Evolutionary conservation across 2,113 vertebrate genomes (phyloP).

Genomic region (Zapornia atra): DNA sequence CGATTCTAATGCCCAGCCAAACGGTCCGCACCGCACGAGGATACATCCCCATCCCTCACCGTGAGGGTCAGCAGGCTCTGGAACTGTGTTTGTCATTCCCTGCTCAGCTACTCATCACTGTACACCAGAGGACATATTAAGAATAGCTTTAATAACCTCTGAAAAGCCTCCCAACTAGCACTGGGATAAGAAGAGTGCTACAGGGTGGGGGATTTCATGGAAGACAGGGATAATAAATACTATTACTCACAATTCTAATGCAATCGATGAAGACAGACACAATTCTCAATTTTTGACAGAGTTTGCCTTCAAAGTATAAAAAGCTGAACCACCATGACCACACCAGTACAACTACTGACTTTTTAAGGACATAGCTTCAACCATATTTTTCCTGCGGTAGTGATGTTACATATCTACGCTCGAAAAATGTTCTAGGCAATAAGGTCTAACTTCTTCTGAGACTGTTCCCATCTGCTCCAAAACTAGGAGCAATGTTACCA

Average conservation of each 20-base stretch:
- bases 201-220: neutral
- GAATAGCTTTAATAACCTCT: neutral
- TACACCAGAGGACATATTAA: neutral
- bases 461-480: neutral
- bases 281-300: neutral
- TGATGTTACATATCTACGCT: neutral
- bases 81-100: rapidly evolving
- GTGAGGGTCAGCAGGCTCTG: neutral
- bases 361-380: neutral
- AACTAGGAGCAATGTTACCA: neutral
- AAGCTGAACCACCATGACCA: neutral
- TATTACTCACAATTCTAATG: neutral
- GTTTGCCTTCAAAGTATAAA: neutral
- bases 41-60: rapidly evolving
- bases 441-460: neutral
- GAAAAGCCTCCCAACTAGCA: neutral
- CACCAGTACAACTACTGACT: rapidly evolving
- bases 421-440: neutral
- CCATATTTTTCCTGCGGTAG: neutral
- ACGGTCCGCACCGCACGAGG: rapidly evolving
- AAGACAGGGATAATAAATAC: neutral
- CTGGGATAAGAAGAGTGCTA: neutral
- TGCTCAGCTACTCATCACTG: neutral
- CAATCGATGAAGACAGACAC: neutral
- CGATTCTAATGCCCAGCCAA: neutral